Conservation (phyloP, 2,797 vertebrate genomes). For the Gymnopithys bicolor region DNA sequence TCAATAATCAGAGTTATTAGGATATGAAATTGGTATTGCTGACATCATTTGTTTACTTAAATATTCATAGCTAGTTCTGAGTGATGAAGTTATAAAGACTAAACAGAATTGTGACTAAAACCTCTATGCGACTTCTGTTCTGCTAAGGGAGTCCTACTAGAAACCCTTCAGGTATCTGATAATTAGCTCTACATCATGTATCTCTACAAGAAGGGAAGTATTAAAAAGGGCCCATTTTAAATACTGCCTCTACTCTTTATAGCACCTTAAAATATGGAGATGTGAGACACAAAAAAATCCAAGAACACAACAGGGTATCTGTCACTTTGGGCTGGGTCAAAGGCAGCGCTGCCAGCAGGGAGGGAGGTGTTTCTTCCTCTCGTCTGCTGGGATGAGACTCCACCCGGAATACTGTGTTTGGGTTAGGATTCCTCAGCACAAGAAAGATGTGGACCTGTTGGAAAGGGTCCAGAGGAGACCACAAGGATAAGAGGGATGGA, state of each 20-base stretch:
- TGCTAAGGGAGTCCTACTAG: not conserved
- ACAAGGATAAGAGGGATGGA: not conserved
- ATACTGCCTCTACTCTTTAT: not conserved
- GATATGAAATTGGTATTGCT: not conserved
- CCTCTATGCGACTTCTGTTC: not conserved
- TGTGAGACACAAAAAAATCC: not conserved
- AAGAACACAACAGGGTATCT: not conserved
- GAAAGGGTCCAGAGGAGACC: not conserved
- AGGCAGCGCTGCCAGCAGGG: not conserved
- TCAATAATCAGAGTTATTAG: not conserved
- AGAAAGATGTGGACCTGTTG: not conserved
- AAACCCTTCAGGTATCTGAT: not conserved
- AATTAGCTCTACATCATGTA: rapidly evolving
- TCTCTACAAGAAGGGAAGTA: not conserved
- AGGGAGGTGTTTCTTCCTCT: not conserved
- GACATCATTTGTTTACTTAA: not conserved
- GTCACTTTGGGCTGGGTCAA: not conserved
- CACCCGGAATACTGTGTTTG: not conserved
- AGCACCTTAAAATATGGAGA: not conserved
- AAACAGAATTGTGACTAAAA: not conserved
- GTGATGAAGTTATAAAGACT: not conserved
- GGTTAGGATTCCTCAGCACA: not conserved
- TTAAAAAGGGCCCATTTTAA: not conserved
- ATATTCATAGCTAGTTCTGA: not conserved
- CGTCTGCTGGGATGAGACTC: not conserved